A percentile compares a stretch with the other conserved stretches of the same genome.
These are phyloP conservation scores for Daphoenositta chrysoptera DNA, from an alignment of 2,113 vertebrate species.

Conservation along the genomic window DNA sequence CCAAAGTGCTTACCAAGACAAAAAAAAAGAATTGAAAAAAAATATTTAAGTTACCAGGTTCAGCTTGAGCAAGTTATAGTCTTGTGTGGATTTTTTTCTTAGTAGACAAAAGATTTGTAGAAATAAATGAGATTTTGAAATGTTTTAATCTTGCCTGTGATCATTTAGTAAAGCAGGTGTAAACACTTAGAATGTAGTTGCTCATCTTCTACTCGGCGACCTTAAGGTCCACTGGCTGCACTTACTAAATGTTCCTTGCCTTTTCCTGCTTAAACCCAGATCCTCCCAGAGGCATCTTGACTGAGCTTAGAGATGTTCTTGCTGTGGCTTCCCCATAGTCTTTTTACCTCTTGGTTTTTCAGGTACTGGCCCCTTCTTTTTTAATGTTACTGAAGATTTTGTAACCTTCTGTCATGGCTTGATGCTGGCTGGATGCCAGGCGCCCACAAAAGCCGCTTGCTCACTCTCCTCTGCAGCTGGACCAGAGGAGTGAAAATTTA, in stretches of 20 bases:
- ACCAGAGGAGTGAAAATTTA: background rate
- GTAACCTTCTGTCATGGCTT: background rate
- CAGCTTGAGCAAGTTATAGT: background rate
- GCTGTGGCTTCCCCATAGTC: background rate
- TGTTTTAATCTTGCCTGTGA: background rate
- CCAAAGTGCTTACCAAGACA: background rate
- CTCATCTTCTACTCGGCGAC: accelerated
- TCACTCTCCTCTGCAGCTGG: background rate
- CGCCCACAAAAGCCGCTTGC: accelerated
- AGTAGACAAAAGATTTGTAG: background rate
- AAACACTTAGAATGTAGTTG: background rate
- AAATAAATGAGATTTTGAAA: background rate
- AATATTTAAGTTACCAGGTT: background rate
- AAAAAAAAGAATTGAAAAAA: accelerated
- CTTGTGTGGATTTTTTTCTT: background rate
- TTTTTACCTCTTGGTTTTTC: background rate
- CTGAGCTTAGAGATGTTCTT: background rate
- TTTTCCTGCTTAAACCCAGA: background rate
- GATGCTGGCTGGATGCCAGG: accelerated
- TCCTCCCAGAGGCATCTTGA: background rate
- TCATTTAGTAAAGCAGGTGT: background rate
- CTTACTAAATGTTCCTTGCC: background rate
- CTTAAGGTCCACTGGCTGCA: accelerated
- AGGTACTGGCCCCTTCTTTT: background rate
- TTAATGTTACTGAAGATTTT: background rate